Conservation (phyloP, 2,113 vertebrate genomes). For the Tamias sibiricus region DNA sequence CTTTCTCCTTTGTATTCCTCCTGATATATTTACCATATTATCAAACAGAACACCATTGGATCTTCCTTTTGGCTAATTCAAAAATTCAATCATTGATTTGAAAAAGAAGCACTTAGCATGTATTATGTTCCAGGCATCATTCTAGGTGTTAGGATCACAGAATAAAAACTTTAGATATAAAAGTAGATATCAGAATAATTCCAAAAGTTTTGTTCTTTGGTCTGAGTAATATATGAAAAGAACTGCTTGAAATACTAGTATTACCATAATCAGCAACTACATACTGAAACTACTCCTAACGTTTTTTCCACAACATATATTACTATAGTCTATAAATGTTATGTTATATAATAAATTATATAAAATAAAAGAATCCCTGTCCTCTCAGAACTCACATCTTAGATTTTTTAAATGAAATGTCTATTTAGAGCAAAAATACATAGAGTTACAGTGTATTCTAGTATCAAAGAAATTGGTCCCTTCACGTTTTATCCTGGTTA, state of each 20-base stretch:
- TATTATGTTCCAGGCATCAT: background rate
- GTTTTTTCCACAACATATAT: background rate
- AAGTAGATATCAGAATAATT: background rate
- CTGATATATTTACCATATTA: slow-evolving; percentile 21
- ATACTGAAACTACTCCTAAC: background rate
- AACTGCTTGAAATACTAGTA: slow-evolving; percentile 15
- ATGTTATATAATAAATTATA: background rate
- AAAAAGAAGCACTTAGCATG: slow-evolving; percentile 2
- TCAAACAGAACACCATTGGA: background rate
- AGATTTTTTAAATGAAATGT: slow-evolving; percentile 38
- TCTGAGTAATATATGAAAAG: slow-evolving; percentile 3
- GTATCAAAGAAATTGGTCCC: background rate
- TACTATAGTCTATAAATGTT: background rate
- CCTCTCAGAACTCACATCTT: background rate
- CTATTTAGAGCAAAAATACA: slow-evolving; percentile 9
- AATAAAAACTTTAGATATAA: background rate
- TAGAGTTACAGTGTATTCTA: background rate
- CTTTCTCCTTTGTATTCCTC: slow-evolving; percentile 16
- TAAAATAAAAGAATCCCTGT: background rate
- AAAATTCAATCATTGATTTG: background rate
- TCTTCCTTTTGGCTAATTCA: slow-evolving; percentile 17
- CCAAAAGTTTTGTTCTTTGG: background rate
- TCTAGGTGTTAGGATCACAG: slow-evolving; percentile 22
- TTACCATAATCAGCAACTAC: background rate
- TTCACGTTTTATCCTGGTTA: background rate